Evolutionary conservation across 2,113 vertebrate species (phyloP), one percentile per base, ranked within the genome.

Genomic region (Tursiops truncatus): DNA sequence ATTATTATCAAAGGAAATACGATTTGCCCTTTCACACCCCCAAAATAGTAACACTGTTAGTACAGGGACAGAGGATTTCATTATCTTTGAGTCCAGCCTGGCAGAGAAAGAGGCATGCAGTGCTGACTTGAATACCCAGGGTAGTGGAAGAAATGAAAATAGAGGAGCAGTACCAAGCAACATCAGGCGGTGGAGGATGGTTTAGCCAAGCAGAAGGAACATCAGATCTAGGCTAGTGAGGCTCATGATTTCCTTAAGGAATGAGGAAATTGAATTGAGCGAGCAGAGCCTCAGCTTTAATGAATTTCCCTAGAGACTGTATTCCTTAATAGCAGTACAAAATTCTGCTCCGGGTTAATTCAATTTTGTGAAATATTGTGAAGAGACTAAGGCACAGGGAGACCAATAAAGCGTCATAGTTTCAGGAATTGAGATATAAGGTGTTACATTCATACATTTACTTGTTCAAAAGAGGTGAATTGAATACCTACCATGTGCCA

Each of bases 21-120:
- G 5, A n/a, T 36, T 65, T 58, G 2, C 25, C 15, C 41, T 47
- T 87, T 28, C 20, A 58, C 6, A 31, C 25, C 58, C 1, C 9
- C 33, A 56, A 84, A 47, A 41, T 3, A 41, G 14, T 2, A 18
- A 15, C 18, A 44, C 6, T 83, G 1, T 67, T 21, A 65, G 21
- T 33, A 21, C 1, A 80, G 41, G 63, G 44, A 7, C 2, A 13
- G 9, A 50, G 10, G 5, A 3, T 80, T 58, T 80, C 1, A 5
- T 58, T 23, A 38, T 44, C 1, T 2, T 4, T 53, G 10, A 47
- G 12, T 2, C 6, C 36, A 18, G 44, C 4, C 15, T n/a, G 6
- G 1, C 5, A 60, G 56, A 28, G 4, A 56, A 9, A 65, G 0
- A 36, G 47, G 2, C 2, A 62, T 7, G 2, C 17, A 31, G 14